Percentiles rank a stretch among this genome's conserved stretches.
Evolutionary conservation across 2,888 invertebrate species (phyloP).

Genomic region (Dryocosmus kuriphilus): DNA sequence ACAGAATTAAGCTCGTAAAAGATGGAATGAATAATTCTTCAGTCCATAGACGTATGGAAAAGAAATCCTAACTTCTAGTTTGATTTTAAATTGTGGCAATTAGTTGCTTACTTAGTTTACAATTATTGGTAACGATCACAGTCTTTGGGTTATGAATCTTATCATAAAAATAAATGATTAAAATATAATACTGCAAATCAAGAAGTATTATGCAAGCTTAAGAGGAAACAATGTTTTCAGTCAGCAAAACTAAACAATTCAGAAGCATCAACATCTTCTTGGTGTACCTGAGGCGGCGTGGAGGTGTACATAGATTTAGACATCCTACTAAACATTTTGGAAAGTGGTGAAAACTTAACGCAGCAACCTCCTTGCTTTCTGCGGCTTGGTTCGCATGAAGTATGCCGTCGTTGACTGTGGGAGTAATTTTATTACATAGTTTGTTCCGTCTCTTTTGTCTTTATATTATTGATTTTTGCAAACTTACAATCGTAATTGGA

Average conservation of each 20-base stretch:
- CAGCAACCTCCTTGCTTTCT: not conserved
- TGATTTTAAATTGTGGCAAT: no score
- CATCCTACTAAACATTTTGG: not conserved
- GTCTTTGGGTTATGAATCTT: not conserved
- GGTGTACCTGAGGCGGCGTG: not conserved
- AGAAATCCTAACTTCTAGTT: no score
- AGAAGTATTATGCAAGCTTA: not conserved
- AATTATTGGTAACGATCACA: not conserved
- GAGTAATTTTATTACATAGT: constrained; percentile 40
- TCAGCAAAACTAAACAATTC: constrained; percentile 10
- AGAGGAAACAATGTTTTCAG: not conserved
- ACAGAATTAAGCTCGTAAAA: not conserved
- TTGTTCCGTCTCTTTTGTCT: constrained; percentile 49
- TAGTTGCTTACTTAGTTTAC: not conserved
- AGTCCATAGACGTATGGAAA: not conserved
- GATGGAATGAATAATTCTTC: not conserved
- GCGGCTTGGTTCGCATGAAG: not conserved
- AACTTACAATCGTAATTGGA: constrained; percentile 50
- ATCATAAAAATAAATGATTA: not conserved
- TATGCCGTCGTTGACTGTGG: constrained; percentile 42
- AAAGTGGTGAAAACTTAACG: not conserved
- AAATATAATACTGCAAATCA: not conserved
- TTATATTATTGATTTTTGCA: constrained; percentile 47
- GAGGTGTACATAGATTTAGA: not conserved
- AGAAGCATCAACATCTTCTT: not conserved